phyloP scores from a whole-genome alignment of 2,797 vertebrate genomes.

The Scyliorhinus canicula region DNA sequence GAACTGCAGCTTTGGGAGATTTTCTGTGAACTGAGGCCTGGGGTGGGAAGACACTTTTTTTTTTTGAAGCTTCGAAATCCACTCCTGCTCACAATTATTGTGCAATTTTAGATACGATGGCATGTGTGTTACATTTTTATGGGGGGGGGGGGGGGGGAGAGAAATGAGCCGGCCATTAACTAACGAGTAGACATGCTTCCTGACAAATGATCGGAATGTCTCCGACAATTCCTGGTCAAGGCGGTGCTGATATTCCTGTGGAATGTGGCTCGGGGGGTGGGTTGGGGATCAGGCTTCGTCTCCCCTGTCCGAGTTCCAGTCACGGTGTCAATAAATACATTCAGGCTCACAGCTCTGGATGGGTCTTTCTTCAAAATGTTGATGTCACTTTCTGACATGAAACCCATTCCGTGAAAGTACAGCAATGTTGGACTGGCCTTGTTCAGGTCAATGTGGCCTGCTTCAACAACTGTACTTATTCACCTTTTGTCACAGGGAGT shows the following conservation, averaged over 20 bases:
- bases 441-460: not conserved
- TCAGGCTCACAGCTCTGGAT: not conserved
- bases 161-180: not conserved
- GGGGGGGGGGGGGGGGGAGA: not conserved
- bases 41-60: not conserved
- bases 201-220: not conserved
- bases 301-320: not conserved
- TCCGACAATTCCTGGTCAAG: conserved; percentile 11
- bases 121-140: not conserved
- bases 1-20: not conserved
- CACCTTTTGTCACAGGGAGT: too few relatives aligned
- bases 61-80: not conserved
- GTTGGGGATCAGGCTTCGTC: not conserved
- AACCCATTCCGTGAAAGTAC: not conserved
- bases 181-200: not conserved
- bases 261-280: not conserved
- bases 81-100: not conserved
- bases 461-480: not conserved
- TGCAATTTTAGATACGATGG: not conserved
- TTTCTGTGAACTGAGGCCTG: not conserved
- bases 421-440: not conserved
- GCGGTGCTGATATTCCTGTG: not conserved
- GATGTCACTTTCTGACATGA: not conserved
- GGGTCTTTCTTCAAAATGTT: not conserved
- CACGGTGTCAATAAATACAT: not conserved